Conservation (phyloP, 2,888 invertebrate species). For the Eupithecia tripunctaria region DNA sequence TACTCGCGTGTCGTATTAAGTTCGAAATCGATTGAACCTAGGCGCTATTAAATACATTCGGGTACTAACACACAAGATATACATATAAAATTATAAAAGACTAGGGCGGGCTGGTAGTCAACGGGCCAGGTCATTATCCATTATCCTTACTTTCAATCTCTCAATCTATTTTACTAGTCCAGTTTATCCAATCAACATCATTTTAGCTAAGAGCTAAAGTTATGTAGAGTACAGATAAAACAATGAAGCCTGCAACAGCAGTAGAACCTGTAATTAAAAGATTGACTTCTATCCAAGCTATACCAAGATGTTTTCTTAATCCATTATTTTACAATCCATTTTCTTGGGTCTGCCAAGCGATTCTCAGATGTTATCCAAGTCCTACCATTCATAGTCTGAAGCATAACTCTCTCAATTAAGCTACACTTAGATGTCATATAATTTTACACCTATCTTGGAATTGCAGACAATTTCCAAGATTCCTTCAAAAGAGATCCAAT, state of each 20-base stretch:
- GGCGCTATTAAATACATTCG: constrained; percentile 23
- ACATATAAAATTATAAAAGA: constrained; percentile 23
- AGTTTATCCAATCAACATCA: background rate
- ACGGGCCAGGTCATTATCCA: constrained; percentile 10
- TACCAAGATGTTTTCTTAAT: background rate
- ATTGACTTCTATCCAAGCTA: background rate
- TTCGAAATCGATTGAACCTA: constrained; percentile 16
- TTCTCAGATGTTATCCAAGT: background rate
- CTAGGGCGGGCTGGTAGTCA: constrained; percentile 17
- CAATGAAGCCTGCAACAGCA: background rate
- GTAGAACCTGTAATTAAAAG: background rate
- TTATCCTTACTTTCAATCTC: background rate
- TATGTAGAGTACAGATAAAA: background rate
- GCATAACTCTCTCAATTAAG: too few species aligned
- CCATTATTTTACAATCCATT: background rate
- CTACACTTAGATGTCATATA: too few species aligned
- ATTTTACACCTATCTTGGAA: too few species aligned
- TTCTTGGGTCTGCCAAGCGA: background rate
- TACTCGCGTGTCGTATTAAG: constrained; percentile 9
- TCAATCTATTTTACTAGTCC: background rate
- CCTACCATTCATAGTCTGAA: background rate
- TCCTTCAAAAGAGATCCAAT: background rate
- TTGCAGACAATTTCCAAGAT: too few species aligned
- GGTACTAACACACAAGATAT: constrained; percentile 26
- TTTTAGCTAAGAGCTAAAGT: background rate